Conservation (phyloP, 2,113 vertebrate genomes). For the Coptodon rendalli region DNA sequence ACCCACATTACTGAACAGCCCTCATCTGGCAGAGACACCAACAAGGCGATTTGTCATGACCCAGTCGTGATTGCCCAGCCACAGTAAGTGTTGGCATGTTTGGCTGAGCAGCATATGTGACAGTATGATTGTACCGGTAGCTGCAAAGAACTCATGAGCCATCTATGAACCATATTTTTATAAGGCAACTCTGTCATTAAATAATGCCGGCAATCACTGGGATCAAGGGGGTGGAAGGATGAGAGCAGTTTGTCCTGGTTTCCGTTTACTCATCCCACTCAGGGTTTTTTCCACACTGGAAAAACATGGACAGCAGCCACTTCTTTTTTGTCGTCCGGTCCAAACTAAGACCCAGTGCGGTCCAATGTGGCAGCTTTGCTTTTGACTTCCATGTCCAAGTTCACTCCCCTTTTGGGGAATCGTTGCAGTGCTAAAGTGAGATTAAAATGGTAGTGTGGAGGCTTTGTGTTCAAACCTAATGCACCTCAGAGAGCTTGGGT, state of each 20-base stretch:
- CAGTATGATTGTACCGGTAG: constrained; percentile 30
- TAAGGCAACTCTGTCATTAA: constrained; percentile 22
- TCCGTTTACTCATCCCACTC: neutral
- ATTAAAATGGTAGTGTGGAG: neutral
- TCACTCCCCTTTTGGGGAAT: neutral
- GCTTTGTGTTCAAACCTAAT: constrained; percentile 9
- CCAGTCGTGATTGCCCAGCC: constrained; percentile 44
- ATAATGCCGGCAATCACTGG: neutral
- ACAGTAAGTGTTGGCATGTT: constrained; percentile 47
- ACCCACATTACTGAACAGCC: neutral
- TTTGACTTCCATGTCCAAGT: neutral
- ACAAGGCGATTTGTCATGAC: constrained; percentile 52
- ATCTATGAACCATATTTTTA: constrained; percentile 18
- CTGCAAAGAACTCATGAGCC: constrained; percentile 12
- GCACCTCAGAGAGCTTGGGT: neutral
- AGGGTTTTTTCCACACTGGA: neutral
- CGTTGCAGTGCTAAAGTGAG: neutral
- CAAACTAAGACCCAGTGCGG: neutral
- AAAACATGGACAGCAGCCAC: neutral
- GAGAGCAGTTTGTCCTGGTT: constrained; percentile 8
- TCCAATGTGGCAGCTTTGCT: constrained; percentile 14
- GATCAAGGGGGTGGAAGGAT: neutral
- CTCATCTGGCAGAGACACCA: constrained; percentile 39
- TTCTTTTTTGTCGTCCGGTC: neutral
- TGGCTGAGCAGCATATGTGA: constrained; percentile 48